Conservation (phyloP, 1,140 invertebrate genomes). For the Penaeus chinensis region DNA sequence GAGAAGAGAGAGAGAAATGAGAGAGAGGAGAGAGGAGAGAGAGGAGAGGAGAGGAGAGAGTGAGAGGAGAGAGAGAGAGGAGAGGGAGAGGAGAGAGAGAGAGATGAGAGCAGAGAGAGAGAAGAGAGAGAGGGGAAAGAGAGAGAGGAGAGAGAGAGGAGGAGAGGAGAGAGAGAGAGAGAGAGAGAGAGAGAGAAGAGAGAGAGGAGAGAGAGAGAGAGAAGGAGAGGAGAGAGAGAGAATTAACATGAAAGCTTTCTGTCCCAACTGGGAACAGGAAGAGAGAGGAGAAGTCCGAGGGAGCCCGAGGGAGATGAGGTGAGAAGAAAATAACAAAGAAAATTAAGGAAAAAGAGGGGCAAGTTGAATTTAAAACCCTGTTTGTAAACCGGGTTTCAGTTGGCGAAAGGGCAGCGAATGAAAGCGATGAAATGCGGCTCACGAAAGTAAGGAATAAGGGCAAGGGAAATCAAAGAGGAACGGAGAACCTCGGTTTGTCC, state of each 20-base stretch:
- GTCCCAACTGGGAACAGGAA: background rate
- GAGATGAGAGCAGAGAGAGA: no score
- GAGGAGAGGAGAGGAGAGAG: no score
- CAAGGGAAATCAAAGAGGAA: background rate
- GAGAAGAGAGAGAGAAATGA: background rate
- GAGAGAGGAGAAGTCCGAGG: constrained; percentile 6
- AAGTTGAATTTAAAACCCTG: background rate
- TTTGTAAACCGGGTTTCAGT: no score
- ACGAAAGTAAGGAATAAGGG: background rate
- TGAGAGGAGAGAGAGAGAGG: no score
- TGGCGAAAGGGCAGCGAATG: no score
- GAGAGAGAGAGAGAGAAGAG: no score
- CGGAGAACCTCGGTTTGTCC: no score
- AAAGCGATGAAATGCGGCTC: background rate
- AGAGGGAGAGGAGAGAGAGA: no score
- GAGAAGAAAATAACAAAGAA: background rate
- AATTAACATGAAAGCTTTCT: no score
- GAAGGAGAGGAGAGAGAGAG: no score
- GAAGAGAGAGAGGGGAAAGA: no score
- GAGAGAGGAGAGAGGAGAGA: background rate
- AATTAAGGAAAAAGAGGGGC: background rate
- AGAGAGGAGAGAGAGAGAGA: no score
- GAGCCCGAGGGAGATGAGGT: background rate
- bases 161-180: background rate
- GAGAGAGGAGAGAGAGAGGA: background rate